These are phyloP conservation scores for Poeciliopsis occidentalis DNA, from an alignment of 2,113 vertebrate genomes.

Conservation along the genomic window DNA sequence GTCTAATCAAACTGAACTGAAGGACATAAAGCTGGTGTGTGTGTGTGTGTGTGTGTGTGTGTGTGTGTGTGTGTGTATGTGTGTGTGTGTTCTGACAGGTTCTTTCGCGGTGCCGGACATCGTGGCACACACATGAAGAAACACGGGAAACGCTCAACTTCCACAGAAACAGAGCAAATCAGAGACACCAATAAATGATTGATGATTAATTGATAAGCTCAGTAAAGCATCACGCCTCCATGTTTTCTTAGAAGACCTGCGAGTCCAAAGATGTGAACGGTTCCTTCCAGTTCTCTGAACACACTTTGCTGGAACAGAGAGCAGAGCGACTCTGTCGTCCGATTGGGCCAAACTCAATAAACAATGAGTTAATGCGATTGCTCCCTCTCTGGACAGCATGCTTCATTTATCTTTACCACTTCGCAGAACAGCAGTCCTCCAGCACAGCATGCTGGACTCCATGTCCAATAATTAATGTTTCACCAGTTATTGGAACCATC, in stretches of 20 bases:
- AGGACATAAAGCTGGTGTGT: too few species aligned
- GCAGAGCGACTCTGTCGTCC: neutral
- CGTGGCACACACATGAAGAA: too few species aligned
- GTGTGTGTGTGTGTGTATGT: too few species aligned
- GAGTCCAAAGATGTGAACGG: neutral
- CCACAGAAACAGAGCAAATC: neutral
- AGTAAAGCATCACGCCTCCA: neutral
- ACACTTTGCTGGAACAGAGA: slow-evolving; percentile 2
- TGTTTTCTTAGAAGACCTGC: neutral
- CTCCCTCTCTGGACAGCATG: slow-evolving; percentile 19
- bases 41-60: too few species aligned
- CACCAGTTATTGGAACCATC: too few species aligned
- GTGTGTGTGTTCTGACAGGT: too few species aligned
- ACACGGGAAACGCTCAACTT: too few species aligned
- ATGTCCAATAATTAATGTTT: too few species aligned
- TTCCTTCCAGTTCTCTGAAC: neutral
- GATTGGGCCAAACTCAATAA: slow-evolving; percentile 45
- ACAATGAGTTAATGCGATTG: slow-evolving; percentile 41
- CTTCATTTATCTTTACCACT: slow-evolving; percentile 6
- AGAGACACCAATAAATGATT: neutral
- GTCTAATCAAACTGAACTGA: too few species aligned
- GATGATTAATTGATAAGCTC: neutral
- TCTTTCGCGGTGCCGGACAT: too few species aligned
- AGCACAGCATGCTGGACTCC: too few species aligned
- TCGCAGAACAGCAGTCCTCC: neutral